These are phyloP conservation scores for Idaea aversata DNA, from an alignment of 2,888 invertebrate genomes.

Conservation along the genomic window DNA sequence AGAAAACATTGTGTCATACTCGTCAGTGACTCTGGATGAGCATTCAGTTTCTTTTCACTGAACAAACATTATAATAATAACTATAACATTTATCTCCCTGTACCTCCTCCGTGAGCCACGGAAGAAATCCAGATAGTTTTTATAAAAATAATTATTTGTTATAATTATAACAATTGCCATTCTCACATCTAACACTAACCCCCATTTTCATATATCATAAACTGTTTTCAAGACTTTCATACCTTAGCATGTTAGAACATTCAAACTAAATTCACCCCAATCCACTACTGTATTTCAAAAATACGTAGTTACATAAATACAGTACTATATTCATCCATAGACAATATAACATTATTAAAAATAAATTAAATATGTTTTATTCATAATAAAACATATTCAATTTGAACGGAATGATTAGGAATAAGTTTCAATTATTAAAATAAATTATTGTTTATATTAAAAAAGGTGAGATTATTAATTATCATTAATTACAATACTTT, in stretches of 20 bases:
- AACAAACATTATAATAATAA: slow-evolving; percentile 4
- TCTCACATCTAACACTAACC: not conserved
- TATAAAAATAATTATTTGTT: slow-evolving; percentile 9
- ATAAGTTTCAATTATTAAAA: slow-evolving; percentile 5
- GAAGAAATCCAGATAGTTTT: slow-evolving; percentile 33
- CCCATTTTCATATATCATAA: not conserved
- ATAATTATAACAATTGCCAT: slow-evolving; percentile 2
- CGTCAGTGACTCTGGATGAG: not conserved
- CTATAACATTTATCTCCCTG: slow-evolving; percentile 22
- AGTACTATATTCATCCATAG: not conserved
- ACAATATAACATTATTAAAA: slow-evolving; percentile 11
- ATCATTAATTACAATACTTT: slow-evolving; percentile 17
- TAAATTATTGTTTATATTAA: not conserved
- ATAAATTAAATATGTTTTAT: slow-evolving; percentile 27
- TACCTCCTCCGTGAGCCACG: slow-evolving; percentile 55
- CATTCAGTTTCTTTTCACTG: not conserved
- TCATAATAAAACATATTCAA: slow-evolving; percentile 34
- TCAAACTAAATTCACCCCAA: slow-evolving; percentile 12
- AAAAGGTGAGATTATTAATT: slow-evolving; percentile 20
- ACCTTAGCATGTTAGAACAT: not conserved
- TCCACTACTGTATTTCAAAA: slow-evolving; percentile 29
- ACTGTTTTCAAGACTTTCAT: not conserved
- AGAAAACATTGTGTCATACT: not conserved
- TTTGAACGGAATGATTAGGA: slow-evolving; percentile 40
- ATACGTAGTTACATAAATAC: slow-evolving; percentile 15